Conservation (phyloP, 1,140 invertebrate species). For the Drosophila parabipectinata region DNA sequence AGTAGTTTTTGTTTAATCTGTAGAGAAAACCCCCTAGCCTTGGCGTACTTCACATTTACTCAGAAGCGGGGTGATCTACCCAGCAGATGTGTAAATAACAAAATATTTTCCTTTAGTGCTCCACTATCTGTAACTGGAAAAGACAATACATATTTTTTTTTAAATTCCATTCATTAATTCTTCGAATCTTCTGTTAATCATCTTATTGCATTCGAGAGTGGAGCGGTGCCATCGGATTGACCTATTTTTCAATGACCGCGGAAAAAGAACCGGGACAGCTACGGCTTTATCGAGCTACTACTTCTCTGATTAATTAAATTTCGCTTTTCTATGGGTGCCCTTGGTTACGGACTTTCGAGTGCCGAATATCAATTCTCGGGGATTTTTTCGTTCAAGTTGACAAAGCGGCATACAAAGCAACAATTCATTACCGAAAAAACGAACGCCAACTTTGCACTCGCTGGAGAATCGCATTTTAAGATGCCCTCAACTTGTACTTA, state of each 20-base stretch:
- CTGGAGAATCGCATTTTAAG: background rate
- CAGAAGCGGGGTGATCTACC: constrained; percentile 17
- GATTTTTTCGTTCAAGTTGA: constrained; percentile 53
- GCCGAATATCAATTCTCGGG: constrained; percentile 54
- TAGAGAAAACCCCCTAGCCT: constrained; percentile 11
- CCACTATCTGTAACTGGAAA: constrained; percentile 4
- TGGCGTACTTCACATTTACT: constrained; percentile 14
- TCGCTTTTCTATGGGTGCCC: constrained; percentile 45
- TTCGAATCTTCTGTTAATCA: constrained; percentile 30
- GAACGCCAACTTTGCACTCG: constrained; percentile 18
- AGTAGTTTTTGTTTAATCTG: background rate
- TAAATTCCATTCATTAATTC: constrained; percentile 29
- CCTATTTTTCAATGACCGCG: constrained; percentile 17
- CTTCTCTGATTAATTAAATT: constrained; percentile 29
- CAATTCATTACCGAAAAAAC: constrained; percentile 29
- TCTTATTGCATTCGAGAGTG: constrained; percentile 8
- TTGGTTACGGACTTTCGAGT: constrained; percentile 49
- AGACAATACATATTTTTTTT: background rate
- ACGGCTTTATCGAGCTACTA: constrained; percentile 2
- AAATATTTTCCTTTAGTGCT: constrained; percentile 2
- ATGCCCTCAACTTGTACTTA: constrained; percentile 3
- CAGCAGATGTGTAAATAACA: constrained; percentile 2
- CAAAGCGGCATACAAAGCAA: constrained; percentile 19
- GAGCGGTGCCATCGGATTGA: constrained; percentile 14
- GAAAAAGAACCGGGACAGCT: constrained; percentile 16